Percentiles rank a stretch among this genome's conserved stretches.
These are phyloP conservation scores for Varanus salvator DNA, from an alignment of 2,113 vertebrate species.

Conservation along the genomic window DNA sequence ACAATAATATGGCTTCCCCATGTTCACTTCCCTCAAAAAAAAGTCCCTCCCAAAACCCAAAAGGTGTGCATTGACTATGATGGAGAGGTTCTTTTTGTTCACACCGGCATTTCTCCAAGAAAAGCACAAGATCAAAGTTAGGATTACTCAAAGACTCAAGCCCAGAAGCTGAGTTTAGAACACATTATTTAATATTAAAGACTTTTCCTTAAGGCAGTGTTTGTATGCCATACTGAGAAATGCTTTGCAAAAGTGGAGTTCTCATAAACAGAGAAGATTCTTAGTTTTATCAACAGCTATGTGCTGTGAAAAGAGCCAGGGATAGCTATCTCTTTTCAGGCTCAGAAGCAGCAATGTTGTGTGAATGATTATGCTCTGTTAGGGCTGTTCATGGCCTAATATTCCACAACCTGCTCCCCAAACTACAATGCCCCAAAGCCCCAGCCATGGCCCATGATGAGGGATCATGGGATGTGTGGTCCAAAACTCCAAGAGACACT, in stretches of 20 bases:
- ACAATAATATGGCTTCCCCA: background rate
- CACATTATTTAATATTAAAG: slow-evolving; percentile 11
- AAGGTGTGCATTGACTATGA: background rate
- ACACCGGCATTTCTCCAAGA: background rate
- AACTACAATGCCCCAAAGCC: no score
- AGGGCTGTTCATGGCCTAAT: background rate
- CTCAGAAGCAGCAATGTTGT: background rate
- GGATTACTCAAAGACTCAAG: background rate
- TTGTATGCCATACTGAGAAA: background rate
- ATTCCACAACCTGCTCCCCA: background rate
- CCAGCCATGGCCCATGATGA: no score
- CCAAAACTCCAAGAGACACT: no score
- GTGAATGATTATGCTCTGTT: background rate
- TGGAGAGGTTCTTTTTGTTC: slow-evolving; percentile 7
- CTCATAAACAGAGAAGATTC: background rate
- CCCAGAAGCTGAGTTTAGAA: background rate
- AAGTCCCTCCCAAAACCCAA: background rate
- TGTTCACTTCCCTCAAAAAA: background rate
- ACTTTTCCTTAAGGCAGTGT: background rate
- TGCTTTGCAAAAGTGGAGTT: background rate
- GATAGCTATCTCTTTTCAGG: background rate
- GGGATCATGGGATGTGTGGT: no score
- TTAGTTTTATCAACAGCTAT: background rate
- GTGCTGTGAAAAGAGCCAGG: background rate
- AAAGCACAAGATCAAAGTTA: background rate